phyloP scores from a whole-genome alignment of 2,113 vertebrate species.

The Mastomys natalensis region DNA sequence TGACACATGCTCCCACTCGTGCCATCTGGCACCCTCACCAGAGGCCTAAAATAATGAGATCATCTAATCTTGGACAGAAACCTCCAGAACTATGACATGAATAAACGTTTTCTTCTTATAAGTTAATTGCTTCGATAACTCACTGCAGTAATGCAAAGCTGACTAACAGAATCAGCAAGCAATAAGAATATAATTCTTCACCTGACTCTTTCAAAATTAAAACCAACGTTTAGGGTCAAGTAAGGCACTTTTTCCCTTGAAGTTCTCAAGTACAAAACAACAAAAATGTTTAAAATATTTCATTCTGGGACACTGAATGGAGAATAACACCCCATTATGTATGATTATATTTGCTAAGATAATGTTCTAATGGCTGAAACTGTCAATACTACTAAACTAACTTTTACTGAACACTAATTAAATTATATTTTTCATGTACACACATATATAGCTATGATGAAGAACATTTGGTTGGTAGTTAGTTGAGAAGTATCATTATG shows the following conservation, averaged over 20 bases:
- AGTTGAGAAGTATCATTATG: neutral
- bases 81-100: constrained; percentile 2
- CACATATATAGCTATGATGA: neutral
- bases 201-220: neutral
- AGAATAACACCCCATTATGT: too few species aligned
- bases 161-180: neutral
- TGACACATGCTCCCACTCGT: too few species aligned
- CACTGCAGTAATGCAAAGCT: neutral
- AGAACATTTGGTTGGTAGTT: neutral
- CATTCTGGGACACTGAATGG: neutral
- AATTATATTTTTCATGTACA: neutral
- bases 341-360: neutral
- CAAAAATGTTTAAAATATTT: neutral
- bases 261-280: neutral
- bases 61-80: neutral
- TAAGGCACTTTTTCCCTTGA: neutral
- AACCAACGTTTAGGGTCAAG: neutral
- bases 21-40: neutral
- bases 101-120: neutral
- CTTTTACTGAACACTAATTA: neutral
- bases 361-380: neutral
- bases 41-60: neutral
- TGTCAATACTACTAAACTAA: neutral
- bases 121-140: neutral
- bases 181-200: neutral